Base-by-base conservation (phyloP, 2,888 invertebrate genomes). In the Megastigmus dorsalis region DNA sequence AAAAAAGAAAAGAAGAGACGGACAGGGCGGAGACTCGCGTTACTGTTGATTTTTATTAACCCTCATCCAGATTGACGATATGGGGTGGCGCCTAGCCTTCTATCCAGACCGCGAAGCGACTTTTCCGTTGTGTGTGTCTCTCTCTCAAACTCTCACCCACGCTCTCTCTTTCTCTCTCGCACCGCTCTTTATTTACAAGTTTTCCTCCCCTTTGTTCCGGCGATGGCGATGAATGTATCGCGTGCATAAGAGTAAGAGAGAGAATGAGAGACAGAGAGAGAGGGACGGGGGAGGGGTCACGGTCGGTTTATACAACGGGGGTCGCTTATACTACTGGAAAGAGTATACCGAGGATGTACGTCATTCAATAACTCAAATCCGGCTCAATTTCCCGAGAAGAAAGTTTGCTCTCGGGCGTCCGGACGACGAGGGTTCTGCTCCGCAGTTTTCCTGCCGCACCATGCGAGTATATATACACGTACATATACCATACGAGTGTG, bases 361-460 rank as follows among this genome's bases (percentile, higher is more conserved):
- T 76, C 80, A 74, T 82, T 78, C 80, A 80, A 84, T 87, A 87
- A 88, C 83, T 88, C 85, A 87, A 86, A 85, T 85, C 82, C 81
- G 81, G 84, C 83, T 88, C 86, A 86, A 87, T 88, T 87, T 85
- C 82, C 81, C 81, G 80, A 82, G 80, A 82, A 82, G 81, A 84
- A 85, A 84, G 82, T 85, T 85, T 82, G 79, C 80, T 63, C 55
- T 75, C 41, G 59, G 23, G 30, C 54, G 54, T 41, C 23, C 36
- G 57, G 50, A 41, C 23, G 28, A 26, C 33, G 48, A 30, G 45
- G 57, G 50, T 15, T n/a, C n/a, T 18, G 38, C 15, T 48, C 5
- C 18, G 36, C n/a, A n/a, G 20, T 30, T 10, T n/a, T n/a, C n/a
- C n/a, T n/a, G 20, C 13, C n/a, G n/a, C 36, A 1, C n/a, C 4